Conservation (phyloP, 2,888 invertebrate genomes). For the Euclidia mi region DNA sequence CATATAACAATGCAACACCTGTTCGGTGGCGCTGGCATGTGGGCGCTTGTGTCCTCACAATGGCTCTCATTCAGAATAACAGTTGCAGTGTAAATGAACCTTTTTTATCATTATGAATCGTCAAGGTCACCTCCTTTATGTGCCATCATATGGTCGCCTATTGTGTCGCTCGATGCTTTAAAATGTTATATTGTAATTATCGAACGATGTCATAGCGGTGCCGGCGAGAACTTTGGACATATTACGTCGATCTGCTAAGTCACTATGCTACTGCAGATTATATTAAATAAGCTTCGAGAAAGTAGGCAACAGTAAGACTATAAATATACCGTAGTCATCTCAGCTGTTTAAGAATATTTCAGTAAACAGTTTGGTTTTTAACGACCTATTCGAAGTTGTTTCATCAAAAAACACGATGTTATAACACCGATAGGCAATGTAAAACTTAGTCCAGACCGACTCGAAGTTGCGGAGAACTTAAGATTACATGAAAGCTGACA, state of each 20-base stretch:
- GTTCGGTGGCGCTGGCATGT: slow-evolving; percentile 77
- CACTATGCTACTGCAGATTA: not conserved
- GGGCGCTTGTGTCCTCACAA: slow-evolving; percentile 83
- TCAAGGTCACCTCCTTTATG: slow-evolving; percentile 84
- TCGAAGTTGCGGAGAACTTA: slow-evolving; percentile 36
- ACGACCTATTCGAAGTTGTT: too few species aligned
- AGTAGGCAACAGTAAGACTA: too few species aligned
- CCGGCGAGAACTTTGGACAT: not conserved
- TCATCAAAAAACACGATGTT: too few species aligned
- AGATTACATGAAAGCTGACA: slow-evolving; percentile 34
- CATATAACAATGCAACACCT: slow-evolving; percentile 89
- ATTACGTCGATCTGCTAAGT: not conserved
- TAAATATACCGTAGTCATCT: too few species aligned
- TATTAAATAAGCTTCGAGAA: too few species aligned
- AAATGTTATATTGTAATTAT: slow-evolving; percentile 48
- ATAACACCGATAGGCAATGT: slow-evolving; percentile 6
- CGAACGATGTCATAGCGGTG: slow-evolving; percentile 23
- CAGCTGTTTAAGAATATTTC: not conserved
- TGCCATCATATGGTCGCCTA: slow-evolving; percentile 73
- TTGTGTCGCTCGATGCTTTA: slow-evolving; percentile 39
- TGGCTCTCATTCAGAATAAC: slow-evolving; percentile 76
- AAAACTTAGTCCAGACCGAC: slow-evolving; percentile 20
- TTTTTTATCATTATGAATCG: slow-evolving; percentile 85
- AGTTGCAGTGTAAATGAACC: slow-evolving; percentile 89
- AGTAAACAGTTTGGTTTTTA: not conserved